Evolutionary conservation across 2,113 vertebrate species (phyloP), one percentile per base, ranked within the genome.

Genomic region (Zosterops lateralis): DNA sequence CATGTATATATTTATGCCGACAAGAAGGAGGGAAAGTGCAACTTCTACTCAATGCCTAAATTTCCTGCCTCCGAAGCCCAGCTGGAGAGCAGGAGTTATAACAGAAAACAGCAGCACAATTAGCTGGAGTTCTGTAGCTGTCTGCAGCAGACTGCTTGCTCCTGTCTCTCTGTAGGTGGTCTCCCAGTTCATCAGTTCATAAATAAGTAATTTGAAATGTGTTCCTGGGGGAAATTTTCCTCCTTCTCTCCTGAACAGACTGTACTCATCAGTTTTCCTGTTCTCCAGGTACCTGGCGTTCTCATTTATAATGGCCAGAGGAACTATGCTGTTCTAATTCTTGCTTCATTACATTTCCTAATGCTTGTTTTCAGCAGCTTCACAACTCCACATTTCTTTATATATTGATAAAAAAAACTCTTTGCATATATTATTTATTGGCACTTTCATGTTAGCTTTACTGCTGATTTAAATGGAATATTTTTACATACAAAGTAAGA

Each of bases 141-240:
- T 97, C 98, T 98, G 97, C 97, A 90, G 98, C 97, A 98, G 97
- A 90, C 97, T 98, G 97, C 97, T 98, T 97, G 97, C 97, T 96
- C 96, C 91, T 95, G 96, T 97, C 97, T 97, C 97, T 98, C 98
- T 80, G 98, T 98, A 98, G 98, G 98, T 98, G 98, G 98, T 98
- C 98, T 98, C 98, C 97, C 98, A 98, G 98, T 98, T 98, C 98
- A 98, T 98, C 98, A 98, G 98, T 98, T 98, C 98, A 98, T 98
- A 98, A 98, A 98, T 98, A 98, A 98, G 98, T 98, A 98, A 98
- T 98, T 98, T 98, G 98, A 98, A 98, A 98, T 98, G 98, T 97
- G 98, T 97, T 98, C 98, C 98, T 98, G 97, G 93, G 98, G 98
- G 98, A 98, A 97, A 98, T 98, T 98, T 98, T 97, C 97, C 97